Conservation (phyloP, 1,140 invertebrate genomes). For the Epicauta chinensis region DNA sequence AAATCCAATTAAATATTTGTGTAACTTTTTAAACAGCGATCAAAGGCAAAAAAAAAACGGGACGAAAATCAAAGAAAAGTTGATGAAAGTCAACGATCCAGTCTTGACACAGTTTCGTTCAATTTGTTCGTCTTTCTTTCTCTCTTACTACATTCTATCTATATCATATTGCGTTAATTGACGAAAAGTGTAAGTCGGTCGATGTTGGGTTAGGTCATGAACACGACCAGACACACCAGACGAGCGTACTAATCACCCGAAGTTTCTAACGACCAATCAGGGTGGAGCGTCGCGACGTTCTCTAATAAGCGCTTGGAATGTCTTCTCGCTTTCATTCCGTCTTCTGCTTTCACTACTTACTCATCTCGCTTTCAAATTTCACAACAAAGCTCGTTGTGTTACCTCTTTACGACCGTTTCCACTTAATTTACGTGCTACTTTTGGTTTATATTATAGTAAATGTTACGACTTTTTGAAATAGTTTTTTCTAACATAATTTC, state of each 20-base stretch:
- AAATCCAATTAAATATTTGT: too few species aligned
- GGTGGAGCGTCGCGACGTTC: slow-evolving; percentile 22
- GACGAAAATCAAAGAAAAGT: too few species aligned
- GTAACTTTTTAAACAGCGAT: too few species aligned
- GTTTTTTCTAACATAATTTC: too few species aligned
- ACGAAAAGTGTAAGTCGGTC: slow-evolving; percentile 16
- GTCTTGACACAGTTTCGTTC: slow-evolving; percentile 18
- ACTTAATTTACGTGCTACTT: background rate
- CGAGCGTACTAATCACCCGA: slow-evolving; percentile 27
- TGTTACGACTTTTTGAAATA: too few species aligned
- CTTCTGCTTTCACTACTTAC: slow-evolving; percentile 18
- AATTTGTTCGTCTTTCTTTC: background rate
- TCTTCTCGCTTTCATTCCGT: slow-evolving; percentile 27
- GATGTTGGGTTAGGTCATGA: slow-evolving; percentile 24
- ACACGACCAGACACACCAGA: slow-evolving; percentile 9
- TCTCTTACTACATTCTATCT: background rate
- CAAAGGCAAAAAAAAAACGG: too few species aligned
- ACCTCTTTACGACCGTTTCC: background rate
- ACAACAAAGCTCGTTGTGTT: too few species aligned
- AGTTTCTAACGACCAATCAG: slow-evolving; percentile 26
- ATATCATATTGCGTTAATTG: slow-evolving; percentile 10
- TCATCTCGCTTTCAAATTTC: background rate
- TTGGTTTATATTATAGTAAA: too few species aligned
- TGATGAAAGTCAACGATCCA: background rate
- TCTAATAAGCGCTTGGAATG: slow-evolving; percentile 27